These are phyloP conservation scores for Blennius ocellaris DNA, from an alignment of 2,113 vertebrate species.

Conservation along the genomic window DNA sequence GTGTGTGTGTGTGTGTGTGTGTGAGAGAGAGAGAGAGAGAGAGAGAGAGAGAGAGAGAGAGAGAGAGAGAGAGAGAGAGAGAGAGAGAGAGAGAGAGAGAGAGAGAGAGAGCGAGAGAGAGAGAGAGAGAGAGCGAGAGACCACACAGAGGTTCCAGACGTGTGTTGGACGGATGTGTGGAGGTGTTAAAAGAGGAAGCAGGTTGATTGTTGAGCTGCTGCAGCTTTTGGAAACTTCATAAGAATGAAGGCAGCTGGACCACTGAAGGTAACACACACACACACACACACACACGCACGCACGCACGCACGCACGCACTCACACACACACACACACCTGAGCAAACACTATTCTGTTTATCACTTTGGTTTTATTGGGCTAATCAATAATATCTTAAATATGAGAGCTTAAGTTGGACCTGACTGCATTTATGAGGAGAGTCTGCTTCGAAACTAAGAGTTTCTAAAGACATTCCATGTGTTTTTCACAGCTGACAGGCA, in stretches of 20 bases:
- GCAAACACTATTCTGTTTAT: background rate
- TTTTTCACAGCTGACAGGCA: background rate
- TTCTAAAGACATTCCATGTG: no score
- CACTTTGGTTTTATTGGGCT: background rate
- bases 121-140: no score
- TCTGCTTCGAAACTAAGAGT: background rate
- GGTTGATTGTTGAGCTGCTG: background rate
- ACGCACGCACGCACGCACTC: no score
- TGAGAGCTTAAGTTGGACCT: background rate
- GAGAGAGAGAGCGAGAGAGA: no score
- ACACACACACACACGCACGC: no score
- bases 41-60: no score
- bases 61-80: no score
- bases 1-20: conserved; percentile 15
- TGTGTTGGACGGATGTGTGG: conserved; percentile 57
- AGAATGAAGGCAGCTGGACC: conserved; percentile 51
- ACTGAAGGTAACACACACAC: conserved; percentile 50
- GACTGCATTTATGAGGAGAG: background rate
- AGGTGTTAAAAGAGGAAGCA: conserved; percentile 62
- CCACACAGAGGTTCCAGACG: conserved; percentile 3
- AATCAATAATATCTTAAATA: background rate
- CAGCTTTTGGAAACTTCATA: conserved; percentile 1
- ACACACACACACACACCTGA: background rate
- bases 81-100: no score
- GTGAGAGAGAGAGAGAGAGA: no score